Evolutionary conservation across 2,797 vertebrate species (phyloP).

Genomic region (Micromesistius poutassou): DNA sequence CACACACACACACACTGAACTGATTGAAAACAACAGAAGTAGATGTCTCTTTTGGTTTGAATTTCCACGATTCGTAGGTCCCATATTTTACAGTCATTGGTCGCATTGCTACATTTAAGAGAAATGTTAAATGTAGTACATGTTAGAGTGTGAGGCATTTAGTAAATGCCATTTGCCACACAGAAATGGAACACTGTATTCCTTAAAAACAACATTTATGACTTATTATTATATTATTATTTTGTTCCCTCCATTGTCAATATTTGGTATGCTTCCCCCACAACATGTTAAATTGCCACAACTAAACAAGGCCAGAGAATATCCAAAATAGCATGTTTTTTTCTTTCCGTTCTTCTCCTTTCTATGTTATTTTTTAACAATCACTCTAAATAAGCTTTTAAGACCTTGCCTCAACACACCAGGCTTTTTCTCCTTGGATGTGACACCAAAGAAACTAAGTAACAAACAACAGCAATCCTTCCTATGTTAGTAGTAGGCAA

Average conservation of each 20-base stretch:
- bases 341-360: background rate
- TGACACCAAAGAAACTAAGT: background rate
- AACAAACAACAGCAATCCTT: background rate
- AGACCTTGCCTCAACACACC: background rate
- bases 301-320: background rate
- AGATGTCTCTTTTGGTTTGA: background rate
- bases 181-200: background rate
- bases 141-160: background rate
- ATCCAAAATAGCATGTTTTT: background rate
- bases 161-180: background rate
- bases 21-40: background rate
- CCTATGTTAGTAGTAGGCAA: background rate
- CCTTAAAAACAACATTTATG: background rate
- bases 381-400: background rate
- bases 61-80: background rate
- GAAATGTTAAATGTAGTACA: background rate
- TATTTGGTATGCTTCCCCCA: background rate
- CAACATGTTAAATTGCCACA: background rate
- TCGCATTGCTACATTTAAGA: background rate
- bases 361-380: background rate
- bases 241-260: background rate
- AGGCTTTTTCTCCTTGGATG: background rate
- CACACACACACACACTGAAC: background rate
- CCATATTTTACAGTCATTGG: background rate
- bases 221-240: background rate